phyloP scores from a whole-genome alignment of 1,140 invertebrate genomes.

The Ericerus pela region DNA sequence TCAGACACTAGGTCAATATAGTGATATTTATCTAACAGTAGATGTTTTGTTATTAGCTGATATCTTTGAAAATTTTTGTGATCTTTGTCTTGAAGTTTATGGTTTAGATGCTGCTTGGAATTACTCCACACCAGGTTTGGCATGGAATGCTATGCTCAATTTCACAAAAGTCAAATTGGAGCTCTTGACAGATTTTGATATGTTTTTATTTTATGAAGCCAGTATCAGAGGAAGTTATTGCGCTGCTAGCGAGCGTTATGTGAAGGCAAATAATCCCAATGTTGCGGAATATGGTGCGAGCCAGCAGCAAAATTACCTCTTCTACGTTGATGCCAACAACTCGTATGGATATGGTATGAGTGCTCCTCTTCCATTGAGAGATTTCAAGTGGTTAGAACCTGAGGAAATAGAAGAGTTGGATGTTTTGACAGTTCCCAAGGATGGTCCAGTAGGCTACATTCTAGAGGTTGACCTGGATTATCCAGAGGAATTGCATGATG shows the following conservation, averaged over 20 bases:
- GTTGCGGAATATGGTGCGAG: conserved; percentile 31
- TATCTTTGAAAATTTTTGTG: conserved; percentile 30
- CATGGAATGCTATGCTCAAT: conserved; percentile 32
- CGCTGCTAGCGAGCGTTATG: conserved; percentile 30
- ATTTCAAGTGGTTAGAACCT: conserved; percentile 33
- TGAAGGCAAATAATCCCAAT: conserved; percentile 34
- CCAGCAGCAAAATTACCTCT: conserved; percentile 27
- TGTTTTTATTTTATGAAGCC: conserved; percentile 31
- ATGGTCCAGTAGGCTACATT: conserved; percentile 36
- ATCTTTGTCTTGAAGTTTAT: conserved; percentile 29
- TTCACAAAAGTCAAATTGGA: conserved; percentile 32
- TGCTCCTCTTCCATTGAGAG: conserved; percentile 29
- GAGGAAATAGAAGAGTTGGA: conserved; percentile 28
- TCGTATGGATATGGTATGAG: conserved; percentile 38
- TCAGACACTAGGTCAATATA: conserved; percentile 30
- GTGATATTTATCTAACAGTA: conserved; percentile 32
- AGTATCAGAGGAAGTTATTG: conserved; percentile 24
- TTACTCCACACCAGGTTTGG: conserved; percentile 29
- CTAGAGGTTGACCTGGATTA: conserved; percentile 33
- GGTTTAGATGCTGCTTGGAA: conserved; percentile 22
- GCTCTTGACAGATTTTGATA: conserved; percentile 33
- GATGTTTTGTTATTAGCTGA: conserved; percentile 31
- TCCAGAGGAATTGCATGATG: conserved; percentile 33
- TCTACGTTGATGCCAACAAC: conserved; percentile 39
- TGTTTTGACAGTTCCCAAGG: conserved; percentile 17